Evolutionary conservation across 1,140 invertebrate species (phyloP).

Genomic region (Atta texana): DNA sequence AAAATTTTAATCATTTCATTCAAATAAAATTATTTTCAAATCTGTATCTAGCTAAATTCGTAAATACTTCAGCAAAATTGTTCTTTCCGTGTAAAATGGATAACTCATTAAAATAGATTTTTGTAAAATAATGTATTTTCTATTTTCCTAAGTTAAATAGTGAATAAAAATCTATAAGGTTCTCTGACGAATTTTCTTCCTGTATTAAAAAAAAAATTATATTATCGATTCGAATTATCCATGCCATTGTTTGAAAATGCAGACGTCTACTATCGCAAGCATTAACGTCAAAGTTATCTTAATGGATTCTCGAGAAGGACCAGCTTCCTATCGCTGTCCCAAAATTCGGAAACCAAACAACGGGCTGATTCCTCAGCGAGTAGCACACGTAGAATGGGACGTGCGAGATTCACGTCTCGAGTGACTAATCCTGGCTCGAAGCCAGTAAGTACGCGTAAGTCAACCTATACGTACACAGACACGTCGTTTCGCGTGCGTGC

Average conservation of each 20-base stretch:
- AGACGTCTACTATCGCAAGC: background rate
- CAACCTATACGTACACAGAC: slow-evolving; percentile 14
- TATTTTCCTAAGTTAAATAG: too few relatives aligned
- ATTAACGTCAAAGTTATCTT: background rate
- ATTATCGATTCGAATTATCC: too few relatives aligned
- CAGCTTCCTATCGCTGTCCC: background rate
- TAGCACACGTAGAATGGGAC: slow-evolving; percentile 49
- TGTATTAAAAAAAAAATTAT: too few relatives aligned
- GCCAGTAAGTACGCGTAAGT: slow-evolving; percentile 61
- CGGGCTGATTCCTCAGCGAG: slow-evolving; percentile 57
- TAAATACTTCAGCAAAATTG: too few relatives aligned
- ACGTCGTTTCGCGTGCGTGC: background rate
- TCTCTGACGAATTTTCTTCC: too few relatives aligned
- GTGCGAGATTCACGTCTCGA: slow-evolving; percentile 61
- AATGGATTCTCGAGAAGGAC: background rate
- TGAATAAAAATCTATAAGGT: too few relatives aligned
- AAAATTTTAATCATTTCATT: too few relatives aligned
- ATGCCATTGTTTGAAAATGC: background rate
- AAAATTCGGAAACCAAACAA: slow-evolving; percentile 72
- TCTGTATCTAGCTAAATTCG: too few relatives aligned
- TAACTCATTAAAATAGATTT: too few relatives aligned
- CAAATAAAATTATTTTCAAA: too few relatives aligned
- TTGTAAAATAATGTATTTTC: too few relatives aligned
- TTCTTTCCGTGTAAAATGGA: too few relatives aligned
- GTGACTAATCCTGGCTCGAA: slow-evolving; percentile 73